phyloP scores from a whole-genome alignment of 2,888 invertebrate species.

The Ophion obscuratus region DNA sequence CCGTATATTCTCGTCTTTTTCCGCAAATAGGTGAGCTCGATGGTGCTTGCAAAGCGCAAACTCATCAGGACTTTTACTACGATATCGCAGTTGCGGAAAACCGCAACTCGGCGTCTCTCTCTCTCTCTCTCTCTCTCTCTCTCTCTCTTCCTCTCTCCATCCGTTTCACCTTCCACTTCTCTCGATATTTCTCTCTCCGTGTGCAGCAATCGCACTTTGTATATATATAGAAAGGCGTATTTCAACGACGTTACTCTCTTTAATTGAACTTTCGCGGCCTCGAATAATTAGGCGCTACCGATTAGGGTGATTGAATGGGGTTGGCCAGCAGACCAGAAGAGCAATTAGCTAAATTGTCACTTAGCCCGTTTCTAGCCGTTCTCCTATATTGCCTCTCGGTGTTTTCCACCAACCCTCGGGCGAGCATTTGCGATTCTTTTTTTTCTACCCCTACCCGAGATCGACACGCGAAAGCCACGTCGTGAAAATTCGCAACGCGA shows the following conservation, averaged over 20 bases:
- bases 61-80: slow-evolving; percentile 28
- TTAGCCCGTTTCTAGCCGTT: slow-evolving; percentile 69
- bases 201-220: too few relatives aligned
- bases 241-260: slow-evolving; percentile 74
- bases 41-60: slow-evolving; percentile 41
- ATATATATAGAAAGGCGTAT: slow-evolving; percentile 1
- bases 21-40: slow-evolving; percentile 38
- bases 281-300: slow-evolving; percentile 80
- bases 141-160: background rate
- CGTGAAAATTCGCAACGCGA: slow-evolving; percentile 49
- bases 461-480: slow-evolving; percentile 16
- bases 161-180: background rate
- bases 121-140: too few relatives aligned
- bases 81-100: slow-evolving; percentile 62
- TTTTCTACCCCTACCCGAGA: slow-evolving; percentile 1
- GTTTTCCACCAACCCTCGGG: slow-evolving; percentile 10
- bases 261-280: slow-evolving; percentile 75
- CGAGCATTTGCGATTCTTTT: background rate
- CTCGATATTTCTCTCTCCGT: slow-evolving; percentile 1
- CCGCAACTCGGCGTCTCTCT: slow-evolving; percentile 33
- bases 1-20: slow-evolving; percentile 42
- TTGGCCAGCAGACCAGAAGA: slow-evolving; percentile 70
- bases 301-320: slow-evolving; percentile 79
- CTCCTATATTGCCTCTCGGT: slow-evolving; percentile 28
- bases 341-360: slow-evolving; percentile 80